Base-by-base conservation (phyloP, 2,797 vertebrate species). In the Triplophysa bombifrons region DNA sequence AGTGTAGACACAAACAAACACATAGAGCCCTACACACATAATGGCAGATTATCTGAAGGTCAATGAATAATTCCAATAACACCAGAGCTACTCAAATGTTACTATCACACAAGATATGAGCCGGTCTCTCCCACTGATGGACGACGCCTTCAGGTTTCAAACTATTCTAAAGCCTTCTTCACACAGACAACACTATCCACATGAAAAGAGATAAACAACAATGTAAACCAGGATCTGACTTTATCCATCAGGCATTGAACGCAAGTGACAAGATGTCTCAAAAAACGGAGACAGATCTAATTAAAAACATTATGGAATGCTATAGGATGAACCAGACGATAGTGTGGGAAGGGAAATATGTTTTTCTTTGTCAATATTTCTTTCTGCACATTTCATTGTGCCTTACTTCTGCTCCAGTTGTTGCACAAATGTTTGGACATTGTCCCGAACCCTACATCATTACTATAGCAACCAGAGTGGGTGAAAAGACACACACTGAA, bases 41-140 rank as follows among this genome's bases (percentile, higher is more conserved):
- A 60, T 8, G 22, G 20, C 20, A 48, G 51, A 80, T 72, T 74
- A 80, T 81, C 67, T 81, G 58, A 80, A 84, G 80, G 83, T 67
- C 67, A 64, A 46, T 38, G 66, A 73, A 74, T 74, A 27, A 44
- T 72, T 65, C 50, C 22, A 55, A 19, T 22, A 77, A 61, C 53
- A 61, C 27, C 0, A 38, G n/a, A 53, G 46, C 51, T 63, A 63
- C 69, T 72, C 48, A 51, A 38, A 63, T 72, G 48, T 63, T 38
- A 71, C 10, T 60, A 72, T 65, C 27, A 70, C 69, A 34, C 34
- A 20, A 53, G 68, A 78, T 78, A 78, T 25, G 56, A 71, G 56
- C 3, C 19, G 0, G 38, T 27, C 56, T 53, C 58, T 65, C 56
- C 58, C 68, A 71, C 48, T 50, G 44, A 68, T 22, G 75, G 41